Evolutionary conservation across 2,888 invertebrate species (phyloP).

Genomic region (Coleophora deauratella): DNA sequence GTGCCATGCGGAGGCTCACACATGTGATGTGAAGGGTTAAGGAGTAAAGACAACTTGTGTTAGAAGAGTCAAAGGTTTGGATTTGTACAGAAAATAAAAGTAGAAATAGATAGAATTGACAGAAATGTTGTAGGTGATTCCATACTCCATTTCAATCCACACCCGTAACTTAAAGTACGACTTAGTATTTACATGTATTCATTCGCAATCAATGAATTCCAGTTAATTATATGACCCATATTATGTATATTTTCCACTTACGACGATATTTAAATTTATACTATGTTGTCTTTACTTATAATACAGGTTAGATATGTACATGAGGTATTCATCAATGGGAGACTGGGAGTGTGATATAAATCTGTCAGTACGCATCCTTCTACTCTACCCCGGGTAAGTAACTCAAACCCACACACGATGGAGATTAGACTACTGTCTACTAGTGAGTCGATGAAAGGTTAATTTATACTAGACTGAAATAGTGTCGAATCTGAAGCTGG

Average conservation of each 20-base stretch:
- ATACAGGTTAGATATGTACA: slow-evolving; percentile 48
- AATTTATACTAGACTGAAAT: slow-evolving; percentile 22
- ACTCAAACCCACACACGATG: slow-evolving; percentile 36
- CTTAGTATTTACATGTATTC: no score
- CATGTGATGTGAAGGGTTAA: slow-evolving; percentile 48
- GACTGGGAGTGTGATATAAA: slow-evolving; percentile 35
- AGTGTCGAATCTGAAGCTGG: not conserved
- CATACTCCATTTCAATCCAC: no score
- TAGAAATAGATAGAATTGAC: not conserved
- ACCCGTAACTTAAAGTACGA: no score
- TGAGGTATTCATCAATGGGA: slow-evolving; percentile 37
- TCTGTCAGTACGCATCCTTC: slow-evolving; percentile 25
- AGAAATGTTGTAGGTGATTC: no score
- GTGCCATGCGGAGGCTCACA: slow-evolving; percentile 72
- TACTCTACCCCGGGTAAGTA: slow-evolving; percentile 46
- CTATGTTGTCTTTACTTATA: slow-evolving; percentile 49
- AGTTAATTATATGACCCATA: no score
- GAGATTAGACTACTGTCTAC: slow-evolving; percentile 10
- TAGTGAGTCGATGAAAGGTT: slow-evolving; percentile 19
- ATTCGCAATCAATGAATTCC: no score
- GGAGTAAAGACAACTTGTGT: slow-evolving; percentile 39
- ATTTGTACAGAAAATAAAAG: slow-evolving; percentile 1
- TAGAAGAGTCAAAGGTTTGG: not conserved
- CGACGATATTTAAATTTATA: no score
- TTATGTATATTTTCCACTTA: no score